Evolutionary conservation across 30 jellyfish, hydroid and myxozoan genomes (phyloP).

Genomic region (Cassiopea xamachana): DNA sequence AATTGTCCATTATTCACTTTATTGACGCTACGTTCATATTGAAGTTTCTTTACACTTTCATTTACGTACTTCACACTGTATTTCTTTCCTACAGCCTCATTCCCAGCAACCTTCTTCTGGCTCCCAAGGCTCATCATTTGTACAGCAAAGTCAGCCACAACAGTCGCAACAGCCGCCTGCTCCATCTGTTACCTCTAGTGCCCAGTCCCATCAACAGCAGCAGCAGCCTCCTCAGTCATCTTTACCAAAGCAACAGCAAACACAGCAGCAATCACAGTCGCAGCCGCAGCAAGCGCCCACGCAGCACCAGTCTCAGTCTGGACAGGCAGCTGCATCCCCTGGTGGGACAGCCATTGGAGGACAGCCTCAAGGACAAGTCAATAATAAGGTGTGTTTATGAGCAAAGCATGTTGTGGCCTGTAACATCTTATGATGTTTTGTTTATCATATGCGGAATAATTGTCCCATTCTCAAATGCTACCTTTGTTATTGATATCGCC

Average conservation of each 20-base stretch:
- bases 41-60: not conserved
- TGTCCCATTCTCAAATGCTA: not conserved
- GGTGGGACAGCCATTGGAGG: constrained; percentile 60
- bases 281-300: constrained; percentile 63
- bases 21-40: too few species aligned
- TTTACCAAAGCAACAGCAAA: constrained; percentile 58
- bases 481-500: not conserved
- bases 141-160: constrained; percentile 47
- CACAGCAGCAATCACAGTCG: constrained; percentile 23
- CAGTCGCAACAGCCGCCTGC: constrained; percentile 52
- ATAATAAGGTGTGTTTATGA: constrained; percentile 39
- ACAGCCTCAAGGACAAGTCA: constrained; percentile 93
- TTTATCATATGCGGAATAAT: too few species aligned
- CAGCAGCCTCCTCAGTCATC: constrained; percentile 44
- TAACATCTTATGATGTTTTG: too few species aligned
- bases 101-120: constrained; percentile 64
- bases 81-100: constrained; percentile 10
- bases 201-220: constrained; percentile 29
- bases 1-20: too few species aligned
- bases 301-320: constrained; percentile 61
- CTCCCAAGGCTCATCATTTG: constrained; percentile 47
- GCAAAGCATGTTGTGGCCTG: too few species aligned
- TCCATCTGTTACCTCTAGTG: constrained; percentile 28
- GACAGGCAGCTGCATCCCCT: constrained; percentile 80
- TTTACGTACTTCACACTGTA: not conserved